These are phyloP conservation scores for Diaprepes abbreviatus DNA, from an alignment of 2,888 invertebrate species.

Conservation along the genomic window DNA sequence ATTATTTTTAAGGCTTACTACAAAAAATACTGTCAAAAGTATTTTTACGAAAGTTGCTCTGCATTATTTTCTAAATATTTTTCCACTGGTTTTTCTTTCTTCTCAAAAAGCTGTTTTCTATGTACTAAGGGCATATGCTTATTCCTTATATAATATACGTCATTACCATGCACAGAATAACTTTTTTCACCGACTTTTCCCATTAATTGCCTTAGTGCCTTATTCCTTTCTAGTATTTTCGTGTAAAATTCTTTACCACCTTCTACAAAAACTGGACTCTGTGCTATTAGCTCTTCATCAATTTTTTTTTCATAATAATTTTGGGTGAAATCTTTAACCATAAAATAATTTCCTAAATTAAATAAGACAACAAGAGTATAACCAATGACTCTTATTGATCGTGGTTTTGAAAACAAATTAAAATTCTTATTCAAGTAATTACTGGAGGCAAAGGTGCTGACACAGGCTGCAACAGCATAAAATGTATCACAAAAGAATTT, in stretches of 20 bases:
- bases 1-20: too few species aligned
- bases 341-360: slow-evolving; percentile 73
- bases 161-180: slow-evolving; percentile 79
- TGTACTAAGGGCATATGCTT: slow-evolving; percentile 76
- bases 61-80: background rate
- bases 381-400: slow-evolving; percentile 66
- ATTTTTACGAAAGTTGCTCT: background rate
- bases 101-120: slow-evolving; percentile 77
- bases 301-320: slow-evolving; percentile 74
- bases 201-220: slow-evolving; percentile 77
- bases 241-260: slow-evolving; percentile 85
- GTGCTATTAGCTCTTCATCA: slow-evolving; percentile 74
- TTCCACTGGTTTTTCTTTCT: background rate
- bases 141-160: slow-evolving; percentile 76
- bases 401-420: slow-evolving; percentile 72
- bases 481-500: slow-evolving; percentile 73
- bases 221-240: slow-evolving; percentile 80
- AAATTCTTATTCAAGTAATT: slow-evolving; percentile 70
- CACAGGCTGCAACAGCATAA: slow-evolving; percentile 69
- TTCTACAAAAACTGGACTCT: slow-evolving; percentile 75
- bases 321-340: slow-evolving; percentile 76
- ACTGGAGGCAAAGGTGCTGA: slow-evolving; percentile 69
- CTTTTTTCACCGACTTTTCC: slow-evolving; percentile 74
- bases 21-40: too few species aligned
- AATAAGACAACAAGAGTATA: slow-evolving; percentile 74